Evolutionary conservation across 2,797 vertebrate genomes (phyloP), one percentile per base, ranked within the genome.

Genomic region (Tragelaphus oryx): DNA sequence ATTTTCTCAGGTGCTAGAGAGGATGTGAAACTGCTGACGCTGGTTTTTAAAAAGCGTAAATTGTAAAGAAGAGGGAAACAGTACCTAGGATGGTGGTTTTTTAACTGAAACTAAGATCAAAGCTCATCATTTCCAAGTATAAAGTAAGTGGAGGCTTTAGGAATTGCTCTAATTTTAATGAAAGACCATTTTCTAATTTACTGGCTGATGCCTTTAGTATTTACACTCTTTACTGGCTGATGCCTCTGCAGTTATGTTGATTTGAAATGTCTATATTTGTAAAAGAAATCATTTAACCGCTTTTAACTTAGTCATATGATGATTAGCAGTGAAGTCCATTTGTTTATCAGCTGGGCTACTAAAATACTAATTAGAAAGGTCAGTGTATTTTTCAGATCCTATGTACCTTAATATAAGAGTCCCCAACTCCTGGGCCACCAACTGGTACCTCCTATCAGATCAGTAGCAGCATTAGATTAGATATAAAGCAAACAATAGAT

Each of bases 41-140:
- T 95, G 81, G 50, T 94, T 98, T 68, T 97, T 95, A 44, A 97
- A 96, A 97, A 81, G 79, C 95, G 96, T 95, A 97, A 97, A 97
- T 97, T 97, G 93, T 97, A 97, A 98, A 97, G 96, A 97, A 97
- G 98, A 82, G 50, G 97, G 97, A 98, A 98, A 98, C 97, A 97
- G 92, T 98, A 98, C 26, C 68, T 96, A 83, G 44, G 37, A n/a
- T 68, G 91, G 94, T 95, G 95, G 96, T 60, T 97, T 98, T 95
- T 97, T 84, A 97, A 96, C 28, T 94, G 97, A 97, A 98, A 93
- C 26, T 44, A 78, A 97, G 96, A 98, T 98, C 97, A 98, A 97
- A 98, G 95, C 74, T 75, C 81, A 94, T 33, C 20, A 30, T 94
- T 97, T 98, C 92, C 16, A 95, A 95, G 82, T 10, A 20, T 86